Percentiles rank a stretch among this genome's conserved stretches.
These are phyloP conservation scores for Lycia hirtaria DNA, from an alignment of 2,888 invertebrate species.

Conservation along the genomic window DNA sequence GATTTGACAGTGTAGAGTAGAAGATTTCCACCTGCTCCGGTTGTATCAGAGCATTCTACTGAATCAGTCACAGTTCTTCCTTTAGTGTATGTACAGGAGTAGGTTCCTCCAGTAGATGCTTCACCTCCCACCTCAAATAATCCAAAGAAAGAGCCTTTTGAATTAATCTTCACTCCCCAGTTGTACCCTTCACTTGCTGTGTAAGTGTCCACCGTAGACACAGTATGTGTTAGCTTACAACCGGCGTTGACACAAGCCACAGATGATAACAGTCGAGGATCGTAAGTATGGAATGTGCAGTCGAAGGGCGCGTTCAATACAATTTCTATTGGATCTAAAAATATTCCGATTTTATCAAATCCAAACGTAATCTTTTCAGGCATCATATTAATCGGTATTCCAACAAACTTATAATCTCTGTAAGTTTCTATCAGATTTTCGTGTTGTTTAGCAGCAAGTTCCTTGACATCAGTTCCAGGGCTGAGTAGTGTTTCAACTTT, in stretches of 20 bases:
- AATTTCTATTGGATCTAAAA: no score
- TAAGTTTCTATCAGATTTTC: background rate
- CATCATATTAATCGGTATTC: background rate
- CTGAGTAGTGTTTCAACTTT: background rate
- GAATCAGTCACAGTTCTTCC: background rate
- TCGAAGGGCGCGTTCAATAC: background rate
- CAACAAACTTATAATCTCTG: background rate
- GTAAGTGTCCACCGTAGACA: constrained; percentile 1
- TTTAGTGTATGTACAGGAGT: background rate
- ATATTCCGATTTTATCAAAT: background rate
- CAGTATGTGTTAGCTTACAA: background rate
- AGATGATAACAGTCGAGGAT: background rate
- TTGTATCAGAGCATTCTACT: background rate
- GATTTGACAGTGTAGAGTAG: background rate
- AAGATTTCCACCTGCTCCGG: background rate
- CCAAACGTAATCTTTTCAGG: no score
- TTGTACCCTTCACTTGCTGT: background rate
- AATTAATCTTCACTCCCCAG: background rate
- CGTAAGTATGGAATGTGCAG: background rate
- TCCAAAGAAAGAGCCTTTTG: background rate
- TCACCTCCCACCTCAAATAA: background rate
- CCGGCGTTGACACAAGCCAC: background rate
- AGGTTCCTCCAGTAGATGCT: background rate
- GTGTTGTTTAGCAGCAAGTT: background rate
- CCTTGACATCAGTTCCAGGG: background rate